Conservation (phyloP, 2,113 vertebrate genomes). For the Tylochromis polylepis region DNA sequence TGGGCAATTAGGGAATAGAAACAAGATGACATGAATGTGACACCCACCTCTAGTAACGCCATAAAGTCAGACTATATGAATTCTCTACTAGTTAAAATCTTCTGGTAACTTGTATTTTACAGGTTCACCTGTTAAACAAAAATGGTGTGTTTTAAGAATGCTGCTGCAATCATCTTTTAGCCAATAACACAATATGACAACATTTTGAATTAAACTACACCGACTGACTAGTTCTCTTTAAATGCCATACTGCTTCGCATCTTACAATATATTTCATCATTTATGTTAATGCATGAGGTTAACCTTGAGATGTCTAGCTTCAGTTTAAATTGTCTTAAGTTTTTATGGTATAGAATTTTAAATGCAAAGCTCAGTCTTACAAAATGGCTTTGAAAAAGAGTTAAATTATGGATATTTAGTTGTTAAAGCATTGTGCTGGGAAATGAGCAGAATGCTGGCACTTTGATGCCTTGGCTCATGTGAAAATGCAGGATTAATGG, state of each 20-base stretch:
- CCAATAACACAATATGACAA: neutral
- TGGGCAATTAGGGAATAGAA: neutral
- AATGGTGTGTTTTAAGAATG: neutral
- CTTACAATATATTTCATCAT: neutral
- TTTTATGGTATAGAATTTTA: neutral
- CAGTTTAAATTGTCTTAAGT: neutral
- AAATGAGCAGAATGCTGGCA: neutral
- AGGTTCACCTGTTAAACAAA: neutral
- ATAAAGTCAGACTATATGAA: neutral
- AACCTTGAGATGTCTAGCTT: neutral
- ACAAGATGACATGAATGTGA: neutral
- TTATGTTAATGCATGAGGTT: neutral
- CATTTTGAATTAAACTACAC: neutral
- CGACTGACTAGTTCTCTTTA: neutral
- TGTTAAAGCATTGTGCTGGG: neutral
- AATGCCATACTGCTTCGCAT: neutral
- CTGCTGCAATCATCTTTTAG: neutral
- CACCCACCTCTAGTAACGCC: neutral
- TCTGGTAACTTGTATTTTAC: neutral
- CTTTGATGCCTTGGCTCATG: neutral
- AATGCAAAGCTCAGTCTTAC: neutral
- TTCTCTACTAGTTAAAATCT: neutral
- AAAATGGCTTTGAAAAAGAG: neutral
- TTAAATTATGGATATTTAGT: neutral
- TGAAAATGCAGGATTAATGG: neutral